Percentiles rank a stretch among this genome's conserved stretches.
Conservation (phyloP, 2,888 invertebrate species). For the Melikaiella ostensackeni region DNA sequence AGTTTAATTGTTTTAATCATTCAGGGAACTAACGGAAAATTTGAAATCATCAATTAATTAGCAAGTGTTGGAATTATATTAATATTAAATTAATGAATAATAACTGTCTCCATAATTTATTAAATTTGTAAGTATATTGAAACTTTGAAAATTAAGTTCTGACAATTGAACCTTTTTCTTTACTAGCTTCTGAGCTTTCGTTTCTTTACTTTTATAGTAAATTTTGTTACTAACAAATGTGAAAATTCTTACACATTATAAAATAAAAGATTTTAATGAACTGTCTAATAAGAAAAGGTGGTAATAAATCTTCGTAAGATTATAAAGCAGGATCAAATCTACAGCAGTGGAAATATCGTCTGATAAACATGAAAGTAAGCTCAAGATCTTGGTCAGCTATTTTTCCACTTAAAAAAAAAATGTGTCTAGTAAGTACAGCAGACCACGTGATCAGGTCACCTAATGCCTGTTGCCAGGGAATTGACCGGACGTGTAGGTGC, state of each 20-base stretch:
- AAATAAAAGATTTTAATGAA: background rate
- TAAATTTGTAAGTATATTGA: no score
- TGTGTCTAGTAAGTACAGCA: background rate
- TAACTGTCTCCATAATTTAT: no score
- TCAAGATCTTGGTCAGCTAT: conserved; percentile 29
- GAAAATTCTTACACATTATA: background rate
- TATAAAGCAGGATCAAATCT: background rate
- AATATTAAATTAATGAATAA: no score
- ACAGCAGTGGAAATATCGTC: background rate
- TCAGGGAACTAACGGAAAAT: no score
- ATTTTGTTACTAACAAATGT: no score
- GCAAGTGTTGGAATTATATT: no score
- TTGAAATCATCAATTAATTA: no score
- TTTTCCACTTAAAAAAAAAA: conserved; percentile 14
- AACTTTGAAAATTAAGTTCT: no score
- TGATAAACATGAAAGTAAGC: background rate
- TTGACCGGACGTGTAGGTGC: conserved; percentile 28
- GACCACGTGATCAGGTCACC: conserved; percentile 21
- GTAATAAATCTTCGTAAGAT: background rate
- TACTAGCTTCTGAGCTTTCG: no score
- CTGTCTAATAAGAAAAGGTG: background rate
- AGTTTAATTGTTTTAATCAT: no score
- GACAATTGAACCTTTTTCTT: no score
- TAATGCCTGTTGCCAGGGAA: conserved; percentile 29
- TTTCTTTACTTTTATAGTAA: no score